Evolutionary conservation across 2,888 invertebrate genomes (phyloP).

Genomic region (Graphium colonna): DNA sequence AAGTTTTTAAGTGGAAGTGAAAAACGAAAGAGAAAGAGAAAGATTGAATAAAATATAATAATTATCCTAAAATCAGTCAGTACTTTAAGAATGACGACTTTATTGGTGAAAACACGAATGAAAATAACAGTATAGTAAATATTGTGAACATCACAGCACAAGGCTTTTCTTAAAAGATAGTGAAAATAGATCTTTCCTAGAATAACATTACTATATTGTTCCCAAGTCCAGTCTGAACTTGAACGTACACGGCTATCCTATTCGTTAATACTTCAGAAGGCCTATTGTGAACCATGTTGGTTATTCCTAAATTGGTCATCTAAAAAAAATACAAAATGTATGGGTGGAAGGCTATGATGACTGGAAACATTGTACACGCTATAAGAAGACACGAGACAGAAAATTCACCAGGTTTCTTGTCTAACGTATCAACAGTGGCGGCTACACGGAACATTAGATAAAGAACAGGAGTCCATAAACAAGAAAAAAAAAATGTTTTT

Average conservation of each 20-base stretch:
- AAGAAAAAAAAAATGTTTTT: too few relatives aligned
- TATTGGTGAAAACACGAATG: not conserved
- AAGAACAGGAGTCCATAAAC: too few relatives aligned
- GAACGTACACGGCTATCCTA: not conserved
- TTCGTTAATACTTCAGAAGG: not conserved
- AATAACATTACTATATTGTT: not conserved
- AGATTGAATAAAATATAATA: too few relatives aligned
- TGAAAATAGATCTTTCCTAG: not conserved
- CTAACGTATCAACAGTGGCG: too few relatives aligned
- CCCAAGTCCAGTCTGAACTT: too few relatives aligned
- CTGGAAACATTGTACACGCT: not conserved
- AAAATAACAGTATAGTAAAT: not conserved
- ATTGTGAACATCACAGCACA: not conserved
- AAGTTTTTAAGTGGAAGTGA: not conserved
- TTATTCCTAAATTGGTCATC: not conserved
- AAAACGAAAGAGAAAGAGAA: not conserved
- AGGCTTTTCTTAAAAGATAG: not conserved
- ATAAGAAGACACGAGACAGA: constrained; percentile 1
- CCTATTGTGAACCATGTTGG: not conserved
- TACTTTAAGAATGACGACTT: too few relatives aligned
- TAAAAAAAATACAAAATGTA: not conserved
- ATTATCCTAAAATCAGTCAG: not conserved
- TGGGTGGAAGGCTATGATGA: not conserved
- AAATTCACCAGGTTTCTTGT: too few relatives aligned
- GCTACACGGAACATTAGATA: too few relatives aligned